Evolutionary conservation across 2,113 vertebrate species (phyloP).

Genomic region (Melanocharis versteri): DNA sequence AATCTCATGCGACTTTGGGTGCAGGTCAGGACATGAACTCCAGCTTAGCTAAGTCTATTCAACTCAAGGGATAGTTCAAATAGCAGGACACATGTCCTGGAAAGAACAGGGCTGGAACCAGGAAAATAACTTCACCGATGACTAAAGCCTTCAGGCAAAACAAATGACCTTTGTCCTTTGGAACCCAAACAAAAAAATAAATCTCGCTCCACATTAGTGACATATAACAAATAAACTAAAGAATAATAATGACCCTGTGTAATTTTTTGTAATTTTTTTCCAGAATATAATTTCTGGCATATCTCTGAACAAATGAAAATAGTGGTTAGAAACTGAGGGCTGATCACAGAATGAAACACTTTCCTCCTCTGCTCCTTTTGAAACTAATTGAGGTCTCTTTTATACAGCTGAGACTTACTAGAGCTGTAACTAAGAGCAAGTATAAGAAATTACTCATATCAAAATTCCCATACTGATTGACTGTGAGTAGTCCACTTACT

Average conservation of each 20-base stretch:
- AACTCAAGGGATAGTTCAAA: conserved; percentile 5
- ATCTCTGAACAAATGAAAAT: not conserved
- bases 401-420: not conserved
- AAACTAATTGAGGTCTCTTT: not conserved
- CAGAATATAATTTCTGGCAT: not conserved
- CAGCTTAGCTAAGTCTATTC: not conserved
- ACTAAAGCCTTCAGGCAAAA: conserved; percentile 24
- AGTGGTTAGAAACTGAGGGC: not conserved
- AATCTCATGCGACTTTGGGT: not conserved
- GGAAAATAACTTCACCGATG: not conserved
- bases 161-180: not conserved
- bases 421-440: not conserved
- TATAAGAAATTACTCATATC: conserved; percentile 7
- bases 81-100: not conserved
- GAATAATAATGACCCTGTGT: not conserved
- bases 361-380: not conserved
- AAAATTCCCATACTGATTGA: not conserved
- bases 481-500: not conserved
- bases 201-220: not conserved
- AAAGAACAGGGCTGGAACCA: not conserved
- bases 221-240: conserved; percentile 26
- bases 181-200: conserved; percentile 29
- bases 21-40: conserved; percentile 23
- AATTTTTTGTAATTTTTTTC: not conserved
- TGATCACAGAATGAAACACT: not conserved